phyloP scores from a whole-genome alignment of 2,888 invertebrate species.

The Rutpela maculata region DNA sequence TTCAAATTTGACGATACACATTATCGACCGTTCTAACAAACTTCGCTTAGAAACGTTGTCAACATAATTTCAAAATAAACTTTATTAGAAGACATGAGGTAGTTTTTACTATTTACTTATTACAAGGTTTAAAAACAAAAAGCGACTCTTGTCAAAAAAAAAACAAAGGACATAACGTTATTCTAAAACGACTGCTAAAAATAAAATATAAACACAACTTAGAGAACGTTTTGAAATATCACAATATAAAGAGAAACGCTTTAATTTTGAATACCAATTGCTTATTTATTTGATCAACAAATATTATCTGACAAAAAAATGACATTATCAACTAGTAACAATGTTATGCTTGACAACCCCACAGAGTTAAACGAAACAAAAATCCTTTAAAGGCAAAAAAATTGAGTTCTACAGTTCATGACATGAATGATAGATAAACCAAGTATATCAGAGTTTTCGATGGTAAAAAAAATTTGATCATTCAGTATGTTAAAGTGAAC shows the following conservation, averaged over 20 bases:
- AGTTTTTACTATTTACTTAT: neutral
- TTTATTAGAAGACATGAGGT: neutral
- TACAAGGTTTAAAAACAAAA: neutral
- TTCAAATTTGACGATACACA: too few relatives aligned
- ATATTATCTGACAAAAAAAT: neutral
- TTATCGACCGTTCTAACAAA: neutral
- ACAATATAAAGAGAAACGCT: neutral
- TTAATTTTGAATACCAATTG: neutral
- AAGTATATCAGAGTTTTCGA: too few relatives aligned
- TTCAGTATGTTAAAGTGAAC: too few relatives aligned
- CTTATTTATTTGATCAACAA: constrained; percentile 19
- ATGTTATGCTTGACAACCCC: too few relatives aligned
- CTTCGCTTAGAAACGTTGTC: neutral
- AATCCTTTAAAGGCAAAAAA: too few relatives aligned
- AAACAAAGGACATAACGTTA: neutral
- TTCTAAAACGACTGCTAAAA: neutral
- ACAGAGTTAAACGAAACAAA: too few relatives aligned
- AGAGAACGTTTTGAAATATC: neutral
- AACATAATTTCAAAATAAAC: neutral
- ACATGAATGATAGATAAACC: too few relatives aligned
- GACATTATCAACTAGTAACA: too few relatives aligned
- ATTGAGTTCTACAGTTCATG: too few relatives aligned
- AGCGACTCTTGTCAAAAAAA: too few relatives aligned
- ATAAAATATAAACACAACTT: neutral
- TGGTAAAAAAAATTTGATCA: too few relatives aligned